These are phyloP conservation scores for Thymelicus lineola DNA, from an alignment of 2,888 invertebrate genomes.

Conservation along the genomic window DNA sequence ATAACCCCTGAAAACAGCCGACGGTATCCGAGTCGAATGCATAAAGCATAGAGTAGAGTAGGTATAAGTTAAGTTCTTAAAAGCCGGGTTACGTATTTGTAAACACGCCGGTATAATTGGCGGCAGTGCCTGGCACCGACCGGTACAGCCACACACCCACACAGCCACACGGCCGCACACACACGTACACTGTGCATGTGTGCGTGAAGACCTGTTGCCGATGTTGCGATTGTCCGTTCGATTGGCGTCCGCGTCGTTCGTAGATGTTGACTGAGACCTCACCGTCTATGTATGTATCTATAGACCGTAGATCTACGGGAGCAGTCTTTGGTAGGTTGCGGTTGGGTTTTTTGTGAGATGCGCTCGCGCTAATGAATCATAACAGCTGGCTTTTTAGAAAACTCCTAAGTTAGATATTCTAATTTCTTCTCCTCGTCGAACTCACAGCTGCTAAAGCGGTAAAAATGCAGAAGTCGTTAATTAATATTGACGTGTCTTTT, in stretches of 20 bases:
- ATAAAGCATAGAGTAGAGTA: constrained; percentile 9
- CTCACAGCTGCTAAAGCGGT: too few relatives aligned
- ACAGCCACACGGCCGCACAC: too few relatives aligned
- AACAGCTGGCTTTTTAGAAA: too few relatives aligned
- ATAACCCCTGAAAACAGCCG: too few relatives aligned
- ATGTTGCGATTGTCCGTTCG: constrained; percentile 19
- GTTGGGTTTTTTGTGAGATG: background rate
- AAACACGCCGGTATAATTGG: constrained; percentile 37
- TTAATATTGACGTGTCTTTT: too few relatives aligned
- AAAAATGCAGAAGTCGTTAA: too few relatives aligned
- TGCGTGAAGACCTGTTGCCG: constrained; percentile 15
- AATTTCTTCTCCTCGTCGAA: too few relatives aligned
- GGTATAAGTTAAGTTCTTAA: constrained; percentile 30
- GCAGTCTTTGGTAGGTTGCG: background rate
- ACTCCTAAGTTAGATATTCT: too few relatives aligned
- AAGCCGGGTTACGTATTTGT: constrained; percentile 33
- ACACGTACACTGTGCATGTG: constrained; percentile 9
- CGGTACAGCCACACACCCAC: constrained; percentile 30
- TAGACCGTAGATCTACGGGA: constrained; percentile 17
- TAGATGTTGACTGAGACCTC: too few relatives aligned
- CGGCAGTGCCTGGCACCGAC: constrained; percentile 38
- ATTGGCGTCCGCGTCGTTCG: constrained; percentile 22
- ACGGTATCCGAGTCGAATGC: background rate
- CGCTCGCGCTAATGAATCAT: background rate
- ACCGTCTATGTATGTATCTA: too few relatives aligned